Evolutionary conservation across 1,140 invertebrate species (phyloP).

Genomic region (Drosophila melanica): DNA sequence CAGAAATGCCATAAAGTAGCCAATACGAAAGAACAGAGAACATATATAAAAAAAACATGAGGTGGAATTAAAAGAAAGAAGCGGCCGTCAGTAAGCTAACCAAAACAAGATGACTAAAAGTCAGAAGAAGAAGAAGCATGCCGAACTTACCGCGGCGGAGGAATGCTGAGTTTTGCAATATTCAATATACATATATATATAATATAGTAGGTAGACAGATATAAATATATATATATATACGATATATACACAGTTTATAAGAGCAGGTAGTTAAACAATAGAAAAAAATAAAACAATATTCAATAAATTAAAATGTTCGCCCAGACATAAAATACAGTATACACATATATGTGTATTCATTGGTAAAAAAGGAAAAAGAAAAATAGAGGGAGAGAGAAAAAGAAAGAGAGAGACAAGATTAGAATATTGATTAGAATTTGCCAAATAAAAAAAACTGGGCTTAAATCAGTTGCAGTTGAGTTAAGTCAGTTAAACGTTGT

Average conservation of each 20-base stretch:
- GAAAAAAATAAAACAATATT: conserved; percentile 64
- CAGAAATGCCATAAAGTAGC: conserved; percentile 48
- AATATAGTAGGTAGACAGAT: conserved; percentile 28
- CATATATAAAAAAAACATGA: conserved; percentile 60
- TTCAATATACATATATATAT: conserved; percentile 50
- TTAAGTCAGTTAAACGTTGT: conserved; percentile 4
- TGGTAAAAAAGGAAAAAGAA: conserved; percentile 30
- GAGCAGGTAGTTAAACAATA: conserved; percentile 58
- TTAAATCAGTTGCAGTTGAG: conserved; percentile 23
- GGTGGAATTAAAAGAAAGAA: conserved; percentile 42
- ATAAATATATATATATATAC: conserved; percentile 25
- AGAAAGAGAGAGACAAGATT: conserved; percentile 39
- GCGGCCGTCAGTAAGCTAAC: conserved; percentile 45
- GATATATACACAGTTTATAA: conserved; percentile 34
- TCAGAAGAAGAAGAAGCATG: conserved; percentile 64
- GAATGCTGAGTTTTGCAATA: conserved; percentile 86
- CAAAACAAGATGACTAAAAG: conserved; percentile 38
- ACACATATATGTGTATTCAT: conserved; percentile 18
- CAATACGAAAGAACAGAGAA: conserved; percentile 50
- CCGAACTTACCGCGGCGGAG: conserved; percentile 89
- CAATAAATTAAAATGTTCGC: conserved; percentile 69
- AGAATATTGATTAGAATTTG: conserved; percentile 35
- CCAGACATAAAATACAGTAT: conserved; percentile 42
- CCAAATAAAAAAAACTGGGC: conserved; percentile 9
- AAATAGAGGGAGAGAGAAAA: conserved; percentile 48